Evolutionary conservation across 1,140 invertebrate species (phyloP).

Genomic region (Ceratosolen fusciceps): DNA sequence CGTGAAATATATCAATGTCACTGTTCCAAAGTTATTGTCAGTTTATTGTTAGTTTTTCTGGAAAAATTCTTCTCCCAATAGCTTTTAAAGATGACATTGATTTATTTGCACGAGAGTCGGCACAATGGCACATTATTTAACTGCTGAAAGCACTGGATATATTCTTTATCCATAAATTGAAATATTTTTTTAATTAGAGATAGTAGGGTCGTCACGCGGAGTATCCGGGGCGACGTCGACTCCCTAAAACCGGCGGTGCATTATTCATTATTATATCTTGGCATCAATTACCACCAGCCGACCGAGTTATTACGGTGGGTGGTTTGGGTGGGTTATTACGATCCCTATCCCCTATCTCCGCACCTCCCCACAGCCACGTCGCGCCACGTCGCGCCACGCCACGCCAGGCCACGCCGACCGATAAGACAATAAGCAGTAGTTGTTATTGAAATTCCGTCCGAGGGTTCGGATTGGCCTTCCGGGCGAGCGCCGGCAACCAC

Average conservation of each 20-base stretch:
- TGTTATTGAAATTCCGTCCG: too few relatives aligned
- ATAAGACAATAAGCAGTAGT: background rate
- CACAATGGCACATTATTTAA: background rate
- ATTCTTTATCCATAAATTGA: background rate
- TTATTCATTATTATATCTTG: conserved; percentile 27
- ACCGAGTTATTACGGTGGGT: conserved; percentile 11
- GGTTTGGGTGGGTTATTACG: too few relatives aligned
- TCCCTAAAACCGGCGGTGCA: background rate
- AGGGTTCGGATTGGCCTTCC: too few relatives aligned
- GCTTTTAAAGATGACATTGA: conserved; percentile 22
- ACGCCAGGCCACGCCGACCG: too few relatives aligned
- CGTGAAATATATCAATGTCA: background rate
- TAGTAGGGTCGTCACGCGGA: background rate
- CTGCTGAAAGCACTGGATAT: background rate
- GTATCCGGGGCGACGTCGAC: background rate
- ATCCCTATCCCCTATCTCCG: too few relatives aligned
- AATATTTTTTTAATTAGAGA: background rate
- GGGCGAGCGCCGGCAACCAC: too few relatives aligned
- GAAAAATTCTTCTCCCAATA: background rate
- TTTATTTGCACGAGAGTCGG: background rate
- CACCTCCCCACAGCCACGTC: too few relatives aligned
- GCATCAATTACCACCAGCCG: background rate
- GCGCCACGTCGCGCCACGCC: too few relatives aligned
- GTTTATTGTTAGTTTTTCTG: background rate
- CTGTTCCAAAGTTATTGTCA: background rate